These are phyloP conservation scores for Steatocranus sp. DNA, from an alignment of 2,797 vertebrate species.

Conservation along the genomic window DNA sequence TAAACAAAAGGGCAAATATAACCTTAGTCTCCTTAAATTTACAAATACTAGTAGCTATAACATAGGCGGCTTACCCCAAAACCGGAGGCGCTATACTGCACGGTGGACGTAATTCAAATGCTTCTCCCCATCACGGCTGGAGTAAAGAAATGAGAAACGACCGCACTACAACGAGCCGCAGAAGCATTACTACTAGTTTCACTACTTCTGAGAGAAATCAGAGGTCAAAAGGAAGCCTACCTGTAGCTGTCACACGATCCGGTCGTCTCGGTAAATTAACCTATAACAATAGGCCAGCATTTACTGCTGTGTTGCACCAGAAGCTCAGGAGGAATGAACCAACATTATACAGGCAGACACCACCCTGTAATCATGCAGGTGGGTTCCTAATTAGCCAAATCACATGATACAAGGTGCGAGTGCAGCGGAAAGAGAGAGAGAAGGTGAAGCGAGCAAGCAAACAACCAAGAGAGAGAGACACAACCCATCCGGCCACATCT, in stretches of 20 bases:
- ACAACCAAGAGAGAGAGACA: not conserved
- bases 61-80: too few relatives aligned
- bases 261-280: not conserved
- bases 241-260: not conserved
- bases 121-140: not conserved
- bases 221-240: not conserved
- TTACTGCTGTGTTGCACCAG: not conserved
- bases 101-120: not conserved
- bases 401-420: too few relatives aligned
- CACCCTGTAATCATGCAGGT: not conserved
- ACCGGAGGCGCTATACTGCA: not conserved
- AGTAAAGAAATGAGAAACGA: not conserved
- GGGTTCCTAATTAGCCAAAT: not conserved
- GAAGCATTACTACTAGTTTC: not conserved
- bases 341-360: not conserved
- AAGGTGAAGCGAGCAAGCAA: not conserved
- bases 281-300: not conserved
- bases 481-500: not conserved
- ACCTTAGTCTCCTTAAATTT: not conserved
- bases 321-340: fast-evolving
- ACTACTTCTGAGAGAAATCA: not conserved
- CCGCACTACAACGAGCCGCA: not conserved
- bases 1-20: not conserved
- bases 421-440: too few relatives aligned
- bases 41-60: not conserved